Percentiles rank a stretch among this genome's conserved stretches.
These are phyloP conservation scores for Xestia xanthographa DNA, from an alignment of 2,888 invertebrate genomes.

Conservation along the genomic window DNA sequence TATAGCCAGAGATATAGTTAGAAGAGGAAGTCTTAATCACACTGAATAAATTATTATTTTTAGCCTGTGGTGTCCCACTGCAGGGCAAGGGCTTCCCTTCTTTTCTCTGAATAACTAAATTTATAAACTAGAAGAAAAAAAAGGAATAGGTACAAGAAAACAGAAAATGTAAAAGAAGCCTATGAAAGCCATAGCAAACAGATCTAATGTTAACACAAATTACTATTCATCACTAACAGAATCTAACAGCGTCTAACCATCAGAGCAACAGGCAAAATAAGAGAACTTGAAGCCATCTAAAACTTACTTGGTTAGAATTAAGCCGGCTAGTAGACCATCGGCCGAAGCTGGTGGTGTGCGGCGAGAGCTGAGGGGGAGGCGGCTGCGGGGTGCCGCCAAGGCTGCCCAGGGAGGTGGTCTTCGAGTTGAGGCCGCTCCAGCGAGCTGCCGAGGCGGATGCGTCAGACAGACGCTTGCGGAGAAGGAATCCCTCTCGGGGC, in stretches of 20 bases:
- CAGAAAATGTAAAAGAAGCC: background rate
- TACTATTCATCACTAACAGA: background rate
- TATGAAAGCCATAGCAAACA: background rate
- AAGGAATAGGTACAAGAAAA: background rate
- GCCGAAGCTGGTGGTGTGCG: constrained; percentile 90
- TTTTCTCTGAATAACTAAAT: background rate
- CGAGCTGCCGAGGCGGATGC: constrained; percentile 91
- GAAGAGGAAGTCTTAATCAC: background rate
- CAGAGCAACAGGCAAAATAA: background rate
- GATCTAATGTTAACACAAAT: background rate
- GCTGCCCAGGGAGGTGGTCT: constrained; percentile 96
- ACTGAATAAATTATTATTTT: background rate
- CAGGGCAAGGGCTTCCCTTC: background rate
- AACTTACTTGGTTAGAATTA: constrained; percentile 91
- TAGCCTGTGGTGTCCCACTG: background rate
- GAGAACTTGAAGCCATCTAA: background rate
- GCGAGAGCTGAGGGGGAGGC: constrained; percentile 88
- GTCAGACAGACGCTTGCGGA: constrained; percentile 94
- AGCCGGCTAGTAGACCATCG: constrained; percentile 94
- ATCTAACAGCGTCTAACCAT: background rate
- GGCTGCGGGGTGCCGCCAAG: constrained; percentile 92
- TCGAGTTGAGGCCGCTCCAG: constrained; percentile 93
- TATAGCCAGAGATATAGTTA: background rate
- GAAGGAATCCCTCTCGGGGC: constrained; percentile 94
- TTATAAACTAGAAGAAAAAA: background rate